These are phyloP conservation scores for Aegithalos caudatus DNA, from an alignment of 2,113 vertebrate species.

Conservation along the genomic window DNA sequence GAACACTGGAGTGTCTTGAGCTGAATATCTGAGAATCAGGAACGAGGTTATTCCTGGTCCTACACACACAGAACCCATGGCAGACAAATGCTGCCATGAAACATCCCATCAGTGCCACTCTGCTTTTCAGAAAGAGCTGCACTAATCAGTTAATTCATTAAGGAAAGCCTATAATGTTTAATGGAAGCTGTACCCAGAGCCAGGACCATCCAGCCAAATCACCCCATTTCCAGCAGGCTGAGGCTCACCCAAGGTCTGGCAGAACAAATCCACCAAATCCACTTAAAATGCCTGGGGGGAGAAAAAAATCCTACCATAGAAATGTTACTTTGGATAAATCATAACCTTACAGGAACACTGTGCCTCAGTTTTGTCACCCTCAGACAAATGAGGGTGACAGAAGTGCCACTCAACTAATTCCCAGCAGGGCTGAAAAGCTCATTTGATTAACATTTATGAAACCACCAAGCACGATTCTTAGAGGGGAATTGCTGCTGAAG, in stretches of 20 bases:
- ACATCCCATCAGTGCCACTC: not conserved
- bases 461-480: not conserved
- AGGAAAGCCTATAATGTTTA: not conserved
- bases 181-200: not conserved
- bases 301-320: not conserved
- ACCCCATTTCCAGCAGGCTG: not conserved
- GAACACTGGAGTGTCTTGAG: accelerated
- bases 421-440: not conserved
- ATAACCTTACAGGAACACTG: not conserved
- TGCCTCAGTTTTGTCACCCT: conserved; percentile 5
- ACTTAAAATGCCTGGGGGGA: not conserved
- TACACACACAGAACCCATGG: accelerated
- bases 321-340: not conserved
- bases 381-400: not conserved
- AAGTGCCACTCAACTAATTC: not conserved
- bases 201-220: not conserved
- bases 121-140: not conserved
- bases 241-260: not conserved
- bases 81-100: not conserved
- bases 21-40: not conserved
- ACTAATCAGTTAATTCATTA: not conserved
- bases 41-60: not conserved
- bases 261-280: not conserved
- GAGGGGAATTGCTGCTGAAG: not conserved
- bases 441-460: not conserved